Conservation (phyloP, 2,888 invertebrate genomes). For the Ceramica pisi region DNA sequence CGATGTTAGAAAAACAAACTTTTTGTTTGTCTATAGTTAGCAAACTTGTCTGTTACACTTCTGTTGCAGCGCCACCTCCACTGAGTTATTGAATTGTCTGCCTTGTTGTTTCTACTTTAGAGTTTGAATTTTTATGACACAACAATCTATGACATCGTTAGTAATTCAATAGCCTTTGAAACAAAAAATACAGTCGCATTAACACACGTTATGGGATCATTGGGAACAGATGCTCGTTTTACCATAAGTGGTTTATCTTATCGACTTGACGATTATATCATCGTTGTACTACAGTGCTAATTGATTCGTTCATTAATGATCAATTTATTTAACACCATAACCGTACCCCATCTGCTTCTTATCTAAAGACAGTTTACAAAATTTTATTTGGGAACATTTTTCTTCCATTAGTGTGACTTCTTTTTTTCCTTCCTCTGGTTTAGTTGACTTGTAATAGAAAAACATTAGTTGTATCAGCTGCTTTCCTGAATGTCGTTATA, state of each 20-base stretch:
- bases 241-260: conserved; percentile 73
- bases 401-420: conserved; percentile 26
- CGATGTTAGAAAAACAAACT: conserved; percentile 78
- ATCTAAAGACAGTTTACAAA: conserved; percentile 35
- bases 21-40: conserved; percentile 77
- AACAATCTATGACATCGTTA: conserved; percentile 61
- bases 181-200: conserved; percentile 66
- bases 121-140: conserved; percentile 30
- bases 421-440: conserved; percentile 3
- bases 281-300: conserved; percentile 73
- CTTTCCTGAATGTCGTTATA: conserved; percentile 12
- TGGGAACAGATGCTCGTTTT: conserved; percentile 73
- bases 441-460: not conserved
- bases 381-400: conserved; percentile 34
- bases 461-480: conserved; percentile 14
- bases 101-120: conserved; percentile 24
- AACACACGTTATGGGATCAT: conserved; percentile 56
- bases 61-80: conserved; percentile 51
- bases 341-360: conserved; percentile 59
- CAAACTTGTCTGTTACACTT: conserved; percentile 70
- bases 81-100: conserved; percentile 29
- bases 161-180: conserved; percentile 68
- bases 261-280: conserved; percentile 72
- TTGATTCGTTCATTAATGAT: conserved; percentile 75
- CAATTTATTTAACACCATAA: conserved; percentile 63